phyloP scores from a whole-genome alignment of 2,888 invertebrate genomes.

The Baronia brevicornis region DNA sequence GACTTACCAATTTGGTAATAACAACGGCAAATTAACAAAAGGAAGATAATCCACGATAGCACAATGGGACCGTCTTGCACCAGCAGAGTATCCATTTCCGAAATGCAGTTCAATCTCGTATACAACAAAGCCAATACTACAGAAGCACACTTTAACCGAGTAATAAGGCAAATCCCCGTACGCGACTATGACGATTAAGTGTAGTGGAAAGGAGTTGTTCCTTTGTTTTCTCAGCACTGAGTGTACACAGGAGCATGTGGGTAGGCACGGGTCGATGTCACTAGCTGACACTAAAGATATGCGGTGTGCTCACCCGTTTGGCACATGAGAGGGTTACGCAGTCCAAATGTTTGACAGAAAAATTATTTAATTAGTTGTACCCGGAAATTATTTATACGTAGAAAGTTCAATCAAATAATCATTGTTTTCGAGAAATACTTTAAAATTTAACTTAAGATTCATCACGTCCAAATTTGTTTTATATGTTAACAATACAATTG shows the following conservation, averaged over 20 bases:
- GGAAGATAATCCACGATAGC: constrained; percentile 62
- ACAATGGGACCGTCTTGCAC: constrained; percentile 62
- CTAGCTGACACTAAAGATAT: constrained; percentile 61
- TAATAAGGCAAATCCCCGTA: background rate
- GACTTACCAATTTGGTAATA: constrained; percentile 52
- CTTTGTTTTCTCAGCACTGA: constrained; percentile 23
- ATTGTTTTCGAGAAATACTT: too few species aligned
- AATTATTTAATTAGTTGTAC: constrained; percentile 39
- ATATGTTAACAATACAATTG: too few species aligned
- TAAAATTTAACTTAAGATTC: too few species aligned
- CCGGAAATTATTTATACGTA: constrained; percentile 21
- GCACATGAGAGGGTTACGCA: constrained; percentile 51
- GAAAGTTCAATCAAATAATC: constrained; percentile 1
- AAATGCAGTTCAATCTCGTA: constrained; percentile 1
- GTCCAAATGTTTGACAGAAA: constrained; percentile 43
- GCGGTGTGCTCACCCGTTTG: constrained; percentile 48
- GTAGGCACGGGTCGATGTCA: constrained; percentile 64
- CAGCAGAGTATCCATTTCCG: constrained; percentile 43
- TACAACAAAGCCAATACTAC: too few species aligned
- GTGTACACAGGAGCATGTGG: constrained; percentile 40
- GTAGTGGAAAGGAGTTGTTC: constrained; percentile 11
- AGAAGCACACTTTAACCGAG: too few species aligned
- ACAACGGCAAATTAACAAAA: constrained; percentile 59
- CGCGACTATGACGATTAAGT: constrained; percentile 4
- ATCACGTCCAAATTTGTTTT: too few species aligned